A percentile compares a stretch with the other conserved stretches of the same genome.
Conservation (phyloP, 30 jellyfish, hydroid and myxozoan species). For the Nemopilema nomurai region DNA sequence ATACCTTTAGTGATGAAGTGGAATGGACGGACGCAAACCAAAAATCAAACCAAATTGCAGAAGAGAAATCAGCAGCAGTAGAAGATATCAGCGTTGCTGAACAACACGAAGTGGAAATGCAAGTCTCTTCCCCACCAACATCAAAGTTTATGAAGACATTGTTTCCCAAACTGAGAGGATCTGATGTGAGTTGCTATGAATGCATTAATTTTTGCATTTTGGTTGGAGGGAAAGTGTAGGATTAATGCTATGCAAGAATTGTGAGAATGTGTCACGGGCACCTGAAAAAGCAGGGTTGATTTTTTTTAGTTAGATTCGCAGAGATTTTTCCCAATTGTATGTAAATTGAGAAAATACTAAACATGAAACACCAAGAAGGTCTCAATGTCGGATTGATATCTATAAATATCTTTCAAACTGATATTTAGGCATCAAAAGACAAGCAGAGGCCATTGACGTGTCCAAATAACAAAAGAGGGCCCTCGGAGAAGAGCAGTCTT, state of each 20-base stretch:
- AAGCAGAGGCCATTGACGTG: neutral
- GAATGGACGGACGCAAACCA: neutral
- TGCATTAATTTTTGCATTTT: neutral
- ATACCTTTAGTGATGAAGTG: neutral
- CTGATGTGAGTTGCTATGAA: neutral
- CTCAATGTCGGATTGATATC: neutral
- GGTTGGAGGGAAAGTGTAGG: too few species aligned
- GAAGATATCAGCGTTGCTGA: neutral
- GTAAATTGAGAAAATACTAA: neutral
- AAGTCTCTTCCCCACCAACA: conserved; percentile 51
- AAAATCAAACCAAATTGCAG: neutral
- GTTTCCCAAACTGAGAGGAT: conserved; percentile 25
- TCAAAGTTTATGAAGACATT: conserved; percentile 43
- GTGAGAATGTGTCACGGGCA: too few species aligned
- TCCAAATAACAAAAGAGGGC: neutral
- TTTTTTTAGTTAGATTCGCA: too few species aligned
- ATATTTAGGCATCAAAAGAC: conserved; percentile 2
- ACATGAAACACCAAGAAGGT: neutral
- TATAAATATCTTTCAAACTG: too few species aligned
- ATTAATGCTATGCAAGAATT: too few species aligned
- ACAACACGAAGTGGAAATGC: neutral
- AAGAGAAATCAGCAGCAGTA: neutral
- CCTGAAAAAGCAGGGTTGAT: too few species aligned
- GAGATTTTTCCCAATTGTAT: too few species aligned
- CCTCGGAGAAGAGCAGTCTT: neutral